These are phyloP conservation scores for Leptopilina boulardi DNA, from an alignment of 1,140 invertebrate species.

Conservation along the genomic window DNA sequence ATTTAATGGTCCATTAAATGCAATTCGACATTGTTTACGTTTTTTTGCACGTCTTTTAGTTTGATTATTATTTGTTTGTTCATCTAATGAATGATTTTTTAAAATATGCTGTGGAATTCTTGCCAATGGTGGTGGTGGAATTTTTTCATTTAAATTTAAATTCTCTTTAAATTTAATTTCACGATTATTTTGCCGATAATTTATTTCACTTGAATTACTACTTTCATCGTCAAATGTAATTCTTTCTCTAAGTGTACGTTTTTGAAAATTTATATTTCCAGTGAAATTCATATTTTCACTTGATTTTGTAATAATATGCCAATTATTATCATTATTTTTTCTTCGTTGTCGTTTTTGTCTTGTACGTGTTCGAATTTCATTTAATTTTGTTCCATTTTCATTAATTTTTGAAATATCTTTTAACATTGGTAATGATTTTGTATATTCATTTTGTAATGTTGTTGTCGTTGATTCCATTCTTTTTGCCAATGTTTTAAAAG, in stretches of 20 bases:
- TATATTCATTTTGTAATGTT: neutral
- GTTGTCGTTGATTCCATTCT: slow-evolving; percentile 2
- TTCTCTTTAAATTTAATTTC: neutral
- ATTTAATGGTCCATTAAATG: slow-evolving; percentile 57
- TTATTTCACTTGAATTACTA: neutral
- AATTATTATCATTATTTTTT: no score
- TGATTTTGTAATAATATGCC: no score
- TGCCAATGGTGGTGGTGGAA: slow-evolving; percentile 46
- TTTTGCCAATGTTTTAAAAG: neutral
- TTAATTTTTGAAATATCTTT: slow-evolving; percentile 5
- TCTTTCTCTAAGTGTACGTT: neutral
- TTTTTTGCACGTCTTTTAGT: neutral
- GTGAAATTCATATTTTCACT: no score
- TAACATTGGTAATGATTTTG: slow-evolving; percentile 1
- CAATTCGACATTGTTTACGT: slow-evolving; percentile 52
- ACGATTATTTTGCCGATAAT: neutral
- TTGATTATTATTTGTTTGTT: no score
- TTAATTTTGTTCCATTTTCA: neutral
- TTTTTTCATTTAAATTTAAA: neutral
- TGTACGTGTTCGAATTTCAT: neutral
- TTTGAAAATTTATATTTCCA: neutral
- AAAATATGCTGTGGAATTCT: slow-evolving; percentile 45
- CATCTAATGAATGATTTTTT: neutral
- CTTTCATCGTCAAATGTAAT: neutral
- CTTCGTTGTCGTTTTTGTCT: neutral